phyloP scores from a whole-genome alignment of 2,797 vertebrate genomes.

The Enteromius radiatus region DNA sequence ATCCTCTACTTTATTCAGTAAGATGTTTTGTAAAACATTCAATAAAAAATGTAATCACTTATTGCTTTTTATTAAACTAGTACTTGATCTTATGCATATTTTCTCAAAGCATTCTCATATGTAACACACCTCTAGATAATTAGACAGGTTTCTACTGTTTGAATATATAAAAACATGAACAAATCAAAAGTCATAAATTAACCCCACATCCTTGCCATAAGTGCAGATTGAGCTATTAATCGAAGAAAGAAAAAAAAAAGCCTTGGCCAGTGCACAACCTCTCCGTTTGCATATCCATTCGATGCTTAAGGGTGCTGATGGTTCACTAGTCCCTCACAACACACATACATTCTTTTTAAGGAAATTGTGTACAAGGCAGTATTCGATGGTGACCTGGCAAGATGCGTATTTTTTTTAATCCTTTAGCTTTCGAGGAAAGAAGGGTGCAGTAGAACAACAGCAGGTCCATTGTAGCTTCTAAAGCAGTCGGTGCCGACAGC shows the following conservation, averaged over 20 bases:
- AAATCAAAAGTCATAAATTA: slow-evolving; percentile 67
- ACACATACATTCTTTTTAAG: slow-evolving; percentile 80
- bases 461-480: slow-evolving; percentile 59
- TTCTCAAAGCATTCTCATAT: slow-evolving; percentile 77
- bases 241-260: slow-evolving; percentile 45
- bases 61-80: slow-evolving; percentile 82
- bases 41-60: slow-evolving; percentile 82
- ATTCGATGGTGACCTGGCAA: slow-evolving; percentile 71
- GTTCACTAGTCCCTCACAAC: slow-evolving; percentile 64
- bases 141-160: slow-evolving; percentile 73
- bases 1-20: slow-evolving; percentile 83
- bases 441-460: slow-evolving; percentile 54
- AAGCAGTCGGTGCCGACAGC: slow-evolving; percentile 54
- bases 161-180: slow-evolving; percentile 70
- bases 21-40: slow-evolving; percentile 83
- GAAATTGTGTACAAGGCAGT: slow-evolving; percentile 82
- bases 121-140: slow-evolving; percentile 75
- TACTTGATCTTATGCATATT: slow-evolving; percentile 82
- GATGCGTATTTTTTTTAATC: slow-evolving; percentile 59
- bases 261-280: slow-evolving; percentile 56
- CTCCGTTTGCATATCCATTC: slow-evolving; percentile 55
- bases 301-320: slow-evolving; percentile 65
- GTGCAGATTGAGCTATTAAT: slow-evolving; percentile 48
- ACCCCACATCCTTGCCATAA: slow-evolving; percentile 69
- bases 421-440: slow-evolving; percentile 42